Conservation (phyloP, 1,140 invertebrate species). For the Orussus abietinus region DNA sequence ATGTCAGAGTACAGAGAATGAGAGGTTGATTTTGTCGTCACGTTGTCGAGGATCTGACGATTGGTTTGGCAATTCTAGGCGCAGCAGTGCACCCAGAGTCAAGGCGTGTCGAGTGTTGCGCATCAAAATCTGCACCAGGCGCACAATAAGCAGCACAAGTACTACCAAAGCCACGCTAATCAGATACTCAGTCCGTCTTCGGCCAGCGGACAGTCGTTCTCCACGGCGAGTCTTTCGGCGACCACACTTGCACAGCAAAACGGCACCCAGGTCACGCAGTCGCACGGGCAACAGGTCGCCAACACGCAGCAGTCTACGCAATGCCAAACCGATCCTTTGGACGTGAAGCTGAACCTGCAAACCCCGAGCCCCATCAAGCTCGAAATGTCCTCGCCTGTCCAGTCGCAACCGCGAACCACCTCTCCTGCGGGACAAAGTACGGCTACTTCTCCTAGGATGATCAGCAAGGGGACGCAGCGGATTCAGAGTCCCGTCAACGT, state of each 20-base stretch:
- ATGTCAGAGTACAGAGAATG: no score
- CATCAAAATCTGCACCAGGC: constrained; percentile 26
- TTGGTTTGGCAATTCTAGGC: constrained; percentile 18
- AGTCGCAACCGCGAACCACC: constrained; percentile 33
- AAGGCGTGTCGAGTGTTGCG: constrained; percentile 31
- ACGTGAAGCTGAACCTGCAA: constrained; percentile 38
- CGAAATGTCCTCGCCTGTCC: constrained; percentile 38
- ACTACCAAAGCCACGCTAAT: constrained; percentile 33
- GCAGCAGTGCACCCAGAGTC: no score
- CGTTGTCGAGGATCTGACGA: neutral
- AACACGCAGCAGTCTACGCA: constrained; percentile 40
- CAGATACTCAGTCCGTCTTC: constrained; percentile 45
- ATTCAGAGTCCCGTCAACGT: constrained; percentile 34
- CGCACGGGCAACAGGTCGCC: constrained; percentile 12
- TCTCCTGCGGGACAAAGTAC: constrained; percentile 32
- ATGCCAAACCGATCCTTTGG: constrained; percentile 44
- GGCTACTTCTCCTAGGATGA: constrained; percentile 38
- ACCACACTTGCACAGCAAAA: constrained; percentile 15
- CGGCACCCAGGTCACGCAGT: constrained; percentile 8
- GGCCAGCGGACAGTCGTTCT: constrained; percentile 25
- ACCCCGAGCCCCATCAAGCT: constrained; percentile 38
- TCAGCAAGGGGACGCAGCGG: constrained; percentile 29
- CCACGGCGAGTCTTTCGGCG: constrained; percentile 20
- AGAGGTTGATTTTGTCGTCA: neutral
- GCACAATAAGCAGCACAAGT: constrained; percentile 31